These are phyloP conservation scores for Holotrichia oblita DNA, from an alignment of 1,140 invertebrate genomes.

Conservation along the genomic window DNA sequence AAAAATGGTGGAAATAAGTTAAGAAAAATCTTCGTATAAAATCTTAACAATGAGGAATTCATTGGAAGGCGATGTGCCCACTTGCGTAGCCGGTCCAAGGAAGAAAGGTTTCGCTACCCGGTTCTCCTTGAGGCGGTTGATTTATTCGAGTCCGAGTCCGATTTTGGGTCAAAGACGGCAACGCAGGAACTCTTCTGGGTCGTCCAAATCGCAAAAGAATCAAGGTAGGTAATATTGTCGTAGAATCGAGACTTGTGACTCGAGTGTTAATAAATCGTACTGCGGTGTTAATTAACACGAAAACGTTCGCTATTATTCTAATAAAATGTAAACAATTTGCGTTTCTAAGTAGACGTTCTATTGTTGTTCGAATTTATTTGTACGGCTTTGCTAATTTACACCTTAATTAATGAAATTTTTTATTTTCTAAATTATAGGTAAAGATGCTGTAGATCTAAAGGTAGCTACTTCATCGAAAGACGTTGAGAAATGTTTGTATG, in stretches of 20 bases:
- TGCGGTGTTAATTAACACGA: no score
- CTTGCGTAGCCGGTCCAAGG: conserved; percentile 54
- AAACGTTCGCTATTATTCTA: no score
- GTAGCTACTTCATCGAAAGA: conserved; percentile 59
- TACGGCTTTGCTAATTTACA: no score
- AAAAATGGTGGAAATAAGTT: not conserved
- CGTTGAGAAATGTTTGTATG: conserved; percentile 46
- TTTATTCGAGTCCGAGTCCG: conserved; percentile 56
- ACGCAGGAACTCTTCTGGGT: conserved; percentile 49
- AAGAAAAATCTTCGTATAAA: not conserved
- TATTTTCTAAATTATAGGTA: conserved; percentile 48
- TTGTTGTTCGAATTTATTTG: no score
- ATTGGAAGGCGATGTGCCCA: conserved; percentile 49
- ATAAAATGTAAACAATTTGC: no score
- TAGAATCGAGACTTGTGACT: not conserved
- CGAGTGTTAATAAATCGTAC: not conserved
- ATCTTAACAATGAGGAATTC: conserved; percentile 46
- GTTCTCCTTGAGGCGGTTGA: conserved; percentile 56
- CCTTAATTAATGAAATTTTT: no score
- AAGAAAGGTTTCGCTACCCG: conserved; percentile 56
- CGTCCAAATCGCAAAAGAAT: conserved; percentile 50
- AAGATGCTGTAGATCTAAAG: conserved; percentile 66
- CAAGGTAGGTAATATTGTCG: conserved; percentile 42
- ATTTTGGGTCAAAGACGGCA: conserved; percentile 52
- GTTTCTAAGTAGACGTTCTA: no score